These are phyloP conservation scores for Hipposideros larvatus DNA, from an alignment of 2,797 vertebrate genomes.

Conservation along the genomic window DNA sequence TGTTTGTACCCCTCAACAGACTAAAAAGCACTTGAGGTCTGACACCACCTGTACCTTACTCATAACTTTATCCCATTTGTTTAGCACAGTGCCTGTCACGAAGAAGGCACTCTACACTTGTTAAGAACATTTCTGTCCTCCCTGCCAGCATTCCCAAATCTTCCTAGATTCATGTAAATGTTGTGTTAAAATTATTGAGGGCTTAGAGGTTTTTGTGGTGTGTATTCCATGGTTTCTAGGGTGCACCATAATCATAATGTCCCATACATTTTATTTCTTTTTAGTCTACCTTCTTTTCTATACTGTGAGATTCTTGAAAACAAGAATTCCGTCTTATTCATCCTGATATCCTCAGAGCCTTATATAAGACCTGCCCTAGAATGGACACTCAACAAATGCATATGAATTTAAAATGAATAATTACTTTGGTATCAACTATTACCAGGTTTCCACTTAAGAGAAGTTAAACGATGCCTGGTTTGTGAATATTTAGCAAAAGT, in stretches of 20 bases:
- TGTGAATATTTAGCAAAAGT: not conserved
- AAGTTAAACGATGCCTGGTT: not conserved
- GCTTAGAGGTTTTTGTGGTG: not conserved
- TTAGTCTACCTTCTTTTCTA: not conserved
- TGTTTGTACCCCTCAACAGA: not conserved
- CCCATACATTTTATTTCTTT: not conserved
- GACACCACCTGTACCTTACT: not conserved
- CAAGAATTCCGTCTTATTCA: not conserved
- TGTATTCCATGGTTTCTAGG: not conserved
- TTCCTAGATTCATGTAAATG: not conserved
- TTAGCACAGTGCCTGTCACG: not conserved
- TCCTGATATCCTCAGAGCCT: not conserved
- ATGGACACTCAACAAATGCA: not conserved
- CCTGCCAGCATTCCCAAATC: not conserved
- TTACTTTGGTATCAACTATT: slow-evolving; percentile 17
- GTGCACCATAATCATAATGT: not conserved
- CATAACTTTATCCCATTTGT: not conserved
- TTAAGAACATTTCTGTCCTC: not conserved
- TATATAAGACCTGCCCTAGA: not conserved
- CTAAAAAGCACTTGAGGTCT: not conserved
- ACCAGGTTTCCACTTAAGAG: not conserved
- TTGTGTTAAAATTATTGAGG: not conserved
- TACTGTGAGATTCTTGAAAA: not conserved
- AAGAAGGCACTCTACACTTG: not conserved
- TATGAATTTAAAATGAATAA: not conserved